Percentiles rank a stretch among this genome's conserved stretches.
Conservation (phyloP, 2,888 invertebrate genomes). For the Trichacis sp. region DNA sequence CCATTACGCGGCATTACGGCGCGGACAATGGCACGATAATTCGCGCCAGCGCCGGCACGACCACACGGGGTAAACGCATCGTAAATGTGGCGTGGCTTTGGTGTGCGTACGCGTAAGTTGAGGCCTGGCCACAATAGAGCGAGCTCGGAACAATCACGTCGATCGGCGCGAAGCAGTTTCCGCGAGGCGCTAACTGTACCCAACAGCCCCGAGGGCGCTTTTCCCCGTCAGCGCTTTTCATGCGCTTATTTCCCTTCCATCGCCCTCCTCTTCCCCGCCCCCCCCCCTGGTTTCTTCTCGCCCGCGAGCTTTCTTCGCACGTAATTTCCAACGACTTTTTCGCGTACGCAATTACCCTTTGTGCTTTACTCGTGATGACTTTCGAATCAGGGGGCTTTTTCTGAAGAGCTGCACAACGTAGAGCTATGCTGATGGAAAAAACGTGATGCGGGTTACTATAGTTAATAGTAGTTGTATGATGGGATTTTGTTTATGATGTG, state of each 20-base stretch:
- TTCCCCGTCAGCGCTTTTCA: constrained; percentile 30
- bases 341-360: constrained; percentile 1
- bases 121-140: constrained; percentile 28
- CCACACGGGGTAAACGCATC: constrained; percentile 10
- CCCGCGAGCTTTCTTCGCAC: background rate
- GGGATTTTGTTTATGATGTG: too few species aligned
- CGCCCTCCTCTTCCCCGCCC: too few species aligned
- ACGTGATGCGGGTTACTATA: too few species aligned
- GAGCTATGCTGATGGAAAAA: too few species aligned
- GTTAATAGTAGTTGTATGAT: too few species aligned
- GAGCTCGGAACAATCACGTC: constrained; percentile 34
- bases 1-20: constrained; percentile 50
- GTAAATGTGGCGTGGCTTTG: constrained; percentile 12
- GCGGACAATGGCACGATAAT: constrained; percentile 59
- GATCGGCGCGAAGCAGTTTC: constrained; percentile 32
- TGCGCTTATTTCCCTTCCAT: background rate
- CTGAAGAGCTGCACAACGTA: too few species aligned
- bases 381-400: too few species aligned
- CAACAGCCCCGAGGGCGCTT: constrained; percentile 19
- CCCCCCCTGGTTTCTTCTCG: too few species aligned
- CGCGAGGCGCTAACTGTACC: constrained; percentile 27
- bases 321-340: background rate
- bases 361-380: background rate
- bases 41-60: constrained; percentile 40
- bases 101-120: constrained; percentile 45